These are phyloP conservation scores for Galagoides demidoff DNA, from an alignment of 2,797 vertebrate genomes.

Conservation along the genomic window DNA sequence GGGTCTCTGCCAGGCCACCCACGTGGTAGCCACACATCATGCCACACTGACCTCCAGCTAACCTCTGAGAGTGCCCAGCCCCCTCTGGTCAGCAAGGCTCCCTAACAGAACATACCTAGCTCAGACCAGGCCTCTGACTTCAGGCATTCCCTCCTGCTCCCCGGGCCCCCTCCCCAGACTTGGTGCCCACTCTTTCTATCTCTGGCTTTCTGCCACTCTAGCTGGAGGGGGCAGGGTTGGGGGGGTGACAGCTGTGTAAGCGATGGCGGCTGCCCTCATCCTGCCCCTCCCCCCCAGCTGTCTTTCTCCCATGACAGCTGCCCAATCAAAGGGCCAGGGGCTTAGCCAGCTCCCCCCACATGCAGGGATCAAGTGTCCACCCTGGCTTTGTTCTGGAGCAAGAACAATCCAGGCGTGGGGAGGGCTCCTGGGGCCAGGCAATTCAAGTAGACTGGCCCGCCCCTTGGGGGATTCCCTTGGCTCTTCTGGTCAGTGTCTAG, in stretches of 20 bases:
- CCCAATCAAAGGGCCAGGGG: constrained; percentile 84
- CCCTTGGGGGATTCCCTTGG: constrained; percentile 81
- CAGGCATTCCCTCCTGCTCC: neutral
- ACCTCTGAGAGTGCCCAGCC: constrained; percentile 78
- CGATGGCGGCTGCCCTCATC: constrained; percentile 70
- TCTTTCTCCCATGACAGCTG: constrained; percentile 84
- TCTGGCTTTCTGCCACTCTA: constrained; percentile 71
- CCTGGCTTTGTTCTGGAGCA: constrained; percentile 82
- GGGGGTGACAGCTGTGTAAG: constrained; percentile 84
- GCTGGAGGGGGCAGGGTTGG: neutral
- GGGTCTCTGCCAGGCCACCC: constrained; percentile 65
- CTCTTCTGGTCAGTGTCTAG: constrained; percentile 36
- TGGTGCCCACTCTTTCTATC: constrained; percentile 63
- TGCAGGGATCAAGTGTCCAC: constrained; percentile 81
- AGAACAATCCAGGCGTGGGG: constrained; percentile 79
- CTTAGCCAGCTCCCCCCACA: constrained; percentile 81
- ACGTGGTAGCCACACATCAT: constrained; percentile 56
- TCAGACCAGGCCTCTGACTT: constrained; percentile 54
- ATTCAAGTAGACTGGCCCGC: constrained; percentile 51
- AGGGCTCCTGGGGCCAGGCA: constrained; percentile 52
- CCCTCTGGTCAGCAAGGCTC: constrained; percentile 68
- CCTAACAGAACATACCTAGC: constrained; percentile 62
- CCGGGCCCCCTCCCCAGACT: constrained; percentile 63
- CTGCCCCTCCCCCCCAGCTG: constrained; percentile 84
- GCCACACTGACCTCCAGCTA: constrained; percentile 79